These are phyloP conservation scores for Zapornia atra DNA, from an alignment of 2,113 vertebrate species.

Conservation along the genomic window DNA sequence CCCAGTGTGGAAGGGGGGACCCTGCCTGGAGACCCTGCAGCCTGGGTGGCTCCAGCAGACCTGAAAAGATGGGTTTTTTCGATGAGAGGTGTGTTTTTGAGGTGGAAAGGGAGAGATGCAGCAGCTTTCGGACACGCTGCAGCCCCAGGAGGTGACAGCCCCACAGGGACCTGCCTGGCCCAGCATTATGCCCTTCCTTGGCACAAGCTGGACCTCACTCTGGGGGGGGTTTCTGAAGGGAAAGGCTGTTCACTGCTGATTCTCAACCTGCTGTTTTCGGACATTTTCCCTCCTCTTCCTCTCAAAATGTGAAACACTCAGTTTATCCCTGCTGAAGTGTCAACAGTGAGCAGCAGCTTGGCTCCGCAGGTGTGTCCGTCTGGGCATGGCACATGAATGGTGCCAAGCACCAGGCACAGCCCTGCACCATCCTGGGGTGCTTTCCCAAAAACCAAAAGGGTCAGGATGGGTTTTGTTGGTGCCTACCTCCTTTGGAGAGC, in stretches of 20 bases:
- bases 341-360: not conserved
- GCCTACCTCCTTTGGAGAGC: not conserved
- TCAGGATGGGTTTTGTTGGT: not conserved
- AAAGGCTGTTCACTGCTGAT: not conserved
- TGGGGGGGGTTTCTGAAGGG: not conserved
- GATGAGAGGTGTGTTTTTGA: not conserved
- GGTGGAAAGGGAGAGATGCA: not conserved
- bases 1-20: rapidly evolving
- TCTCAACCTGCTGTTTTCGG: not conserved
- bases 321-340: not conserved
- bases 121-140: not conserved
- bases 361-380: rapidly evolving
- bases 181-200: not conserved
- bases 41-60: not conserved
- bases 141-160: not conserved
- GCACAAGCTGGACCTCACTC: rapidly evolving
- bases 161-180: not conserved
- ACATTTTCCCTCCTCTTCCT: not conserved
- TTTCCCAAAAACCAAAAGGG: not conserved
- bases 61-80: not conserved
- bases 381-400: rapidly evolving
- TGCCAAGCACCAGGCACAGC: not conserved
- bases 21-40: not conserved
- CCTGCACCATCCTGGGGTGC: not conserved
- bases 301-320: rapidly evolving